Base-by-base conservation (phyloP, 2,888 invertebrate species). In the Athrips mouffetella region DNA sequence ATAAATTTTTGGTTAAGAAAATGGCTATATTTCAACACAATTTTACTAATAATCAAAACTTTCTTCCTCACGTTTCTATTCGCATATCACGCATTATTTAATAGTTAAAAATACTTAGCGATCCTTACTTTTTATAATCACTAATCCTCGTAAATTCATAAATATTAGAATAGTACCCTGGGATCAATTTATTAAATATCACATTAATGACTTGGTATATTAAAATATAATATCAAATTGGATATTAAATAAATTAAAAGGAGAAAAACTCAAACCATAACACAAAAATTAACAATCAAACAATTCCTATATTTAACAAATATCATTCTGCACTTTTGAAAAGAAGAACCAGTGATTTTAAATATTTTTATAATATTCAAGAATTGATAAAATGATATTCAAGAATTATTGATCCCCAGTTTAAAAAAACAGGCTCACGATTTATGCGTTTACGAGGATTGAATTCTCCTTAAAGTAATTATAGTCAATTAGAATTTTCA, bases 1-100 rank as follows among this genome's bases (percentile, higher is more conserved):
- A 45, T 20, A 16, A 30, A 30, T n/a, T 18, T 18, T n/a, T 3
- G 31, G 6, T 16, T 1, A 10, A 20, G 54, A 65, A 66, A 75
- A 71, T 10, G n/a, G 37, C 61, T 75, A 73, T 80, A 76, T 80
- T 73, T 69, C 70, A 73, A 62, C 74, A 75, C 72, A 61, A 55
- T 59, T 66, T 45, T 15, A 35, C 1, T 31, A 31, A 8, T 62
- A 59, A 57, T 66, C 69, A 60, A 65, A 59, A 67, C 65, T 66
- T 67, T 66, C 74, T 77, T 75, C 76, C 76, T 78, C 82, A 82
- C 82, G 66, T 77, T 73, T 72, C 69, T 71, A 20, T 25, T 71
- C 71, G 79, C 84, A 86, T 85, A 84, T 85, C 85, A 86, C 85
- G 77, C 83, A 67, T 49, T 47, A 11, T 37, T 20, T 37, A 27